These are phyloP conservation scores for Ladona fulva DNA, from an alignment of 1,140 invertebrate species.

Conservation along the genomic window DNA sequence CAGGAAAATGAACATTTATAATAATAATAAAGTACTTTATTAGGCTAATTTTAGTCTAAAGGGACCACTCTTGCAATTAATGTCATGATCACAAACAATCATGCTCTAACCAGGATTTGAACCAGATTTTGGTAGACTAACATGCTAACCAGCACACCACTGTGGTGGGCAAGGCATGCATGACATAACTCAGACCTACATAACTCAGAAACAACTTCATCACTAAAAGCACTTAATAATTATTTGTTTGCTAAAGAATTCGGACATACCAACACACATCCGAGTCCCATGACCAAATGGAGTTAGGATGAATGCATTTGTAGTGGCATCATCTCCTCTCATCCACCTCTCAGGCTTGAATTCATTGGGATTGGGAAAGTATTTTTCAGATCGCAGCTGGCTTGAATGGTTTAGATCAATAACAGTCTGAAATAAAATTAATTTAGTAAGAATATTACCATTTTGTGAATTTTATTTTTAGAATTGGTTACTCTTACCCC, in stretches of 20 bases:
- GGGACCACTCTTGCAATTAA: no score
- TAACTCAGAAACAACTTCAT: no score
- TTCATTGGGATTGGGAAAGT: constrained; percentile 38
- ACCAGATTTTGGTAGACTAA: no score
- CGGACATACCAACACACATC: constrained; percentile 27
- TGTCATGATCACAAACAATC: no score
- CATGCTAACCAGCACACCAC: no score
- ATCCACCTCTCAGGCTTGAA: constrained; percentile 40
- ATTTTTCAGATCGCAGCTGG: constrained; percentile 34
- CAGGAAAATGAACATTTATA: no score
- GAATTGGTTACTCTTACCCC: constrained; percentile 24
- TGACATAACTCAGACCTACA: no score
- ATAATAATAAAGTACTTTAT: no score
- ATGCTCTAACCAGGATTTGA: no score
- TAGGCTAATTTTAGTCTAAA: no score
- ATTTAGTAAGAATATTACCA: neutral
- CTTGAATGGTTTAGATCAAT: constrained; percentile 43
- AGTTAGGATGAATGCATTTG: constrained; percentile 40
- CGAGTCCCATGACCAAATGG: constrained; percentile 47
- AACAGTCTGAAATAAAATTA: constrained; percentile 37
- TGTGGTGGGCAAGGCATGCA: no score
- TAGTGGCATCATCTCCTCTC: constrained; percentile 23
- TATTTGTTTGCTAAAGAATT: neutral
- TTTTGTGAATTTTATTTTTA: neutral
- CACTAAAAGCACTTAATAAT: neutral